Percentiles rank a stretch among this genome's conserved stretches.
phyloP scores from a whole-genome alignment of 2,797 vertebrate species.

The Tiaroga cobitis region DNA sequence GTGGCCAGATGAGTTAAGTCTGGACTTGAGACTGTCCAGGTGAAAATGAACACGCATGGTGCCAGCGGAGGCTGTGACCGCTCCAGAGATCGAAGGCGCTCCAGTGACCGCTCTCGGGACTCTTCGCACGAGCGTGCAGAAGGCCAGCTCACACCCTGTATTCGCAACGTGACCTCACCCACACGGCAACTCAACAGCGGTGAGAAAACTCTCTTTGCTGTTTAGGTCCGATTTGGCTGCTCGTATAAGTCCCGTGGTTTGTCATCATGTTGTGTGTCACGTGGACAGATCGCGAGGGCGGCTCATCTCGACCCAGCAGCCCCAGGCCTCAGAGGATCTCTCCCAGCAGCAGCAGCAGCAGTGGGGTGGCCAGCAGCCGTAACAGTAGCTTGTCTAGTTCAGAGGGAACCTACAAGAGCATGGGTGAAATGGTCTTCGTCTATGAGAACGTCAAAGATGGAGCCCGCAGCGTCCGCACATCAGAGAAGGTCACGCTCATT shows the following conservation, averaged over 20 bases:
- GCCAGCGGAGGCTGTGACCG: slow-evolving; percentile 91
- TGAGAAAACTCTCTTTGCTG: slow-evolving; percentile 69
- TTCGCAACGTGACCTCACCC: slow-evolving; percentile 96
- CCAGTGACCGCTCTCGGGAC: slow-evolving; percentile 96
- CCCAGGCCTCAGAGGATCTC: slow-evolving; percentile 93
- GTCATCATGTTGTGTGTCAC: slow-evolving; percentile 34
- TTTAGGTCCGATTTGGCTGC: not conserved
- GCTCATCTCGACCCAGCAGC: slow-evolving; percentile 90
- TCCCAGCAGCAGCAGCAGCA: slow-evolving; percentile 83
- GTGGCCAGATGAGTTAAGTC: slow-evolving; percentile 82
- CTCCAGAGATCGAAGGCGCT: slow-evolving; percentile 93
- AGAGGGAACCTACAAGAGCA: slow-evolving; percentile 89
- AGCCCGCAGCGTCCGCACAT: slow-evolving; percentile 84
- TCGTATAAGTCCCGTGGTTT: not conserved
- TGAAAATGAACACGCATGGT: slow-evolving; percentile 95
- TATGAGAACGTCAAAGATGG: slow-evolving; percentile 94
- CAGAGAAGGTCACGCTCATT: slow-evolving; percentile 95
- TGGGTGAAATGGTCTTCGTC: slow-evolving; percentile 92
- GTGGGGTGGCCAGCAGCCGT: slow-evolving; percentile 89
- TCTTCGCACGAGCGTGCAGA: slow-evolving; percentile 95
- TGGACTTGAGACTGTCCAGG: slow-evolving; percentile 81
- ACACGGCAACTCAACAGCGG: slow-evolving; percentile 93
- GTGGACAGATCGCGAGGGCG: slow-evolving; percentile 91
- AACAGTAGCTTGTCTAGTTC: slow-evolving; percentile 94
- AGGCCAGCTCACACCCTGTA: slow-evolving; percentile 97